Conservation (phyloP, 2,888 invertebrate genomes). For the Congeria kusceri region DNA sequence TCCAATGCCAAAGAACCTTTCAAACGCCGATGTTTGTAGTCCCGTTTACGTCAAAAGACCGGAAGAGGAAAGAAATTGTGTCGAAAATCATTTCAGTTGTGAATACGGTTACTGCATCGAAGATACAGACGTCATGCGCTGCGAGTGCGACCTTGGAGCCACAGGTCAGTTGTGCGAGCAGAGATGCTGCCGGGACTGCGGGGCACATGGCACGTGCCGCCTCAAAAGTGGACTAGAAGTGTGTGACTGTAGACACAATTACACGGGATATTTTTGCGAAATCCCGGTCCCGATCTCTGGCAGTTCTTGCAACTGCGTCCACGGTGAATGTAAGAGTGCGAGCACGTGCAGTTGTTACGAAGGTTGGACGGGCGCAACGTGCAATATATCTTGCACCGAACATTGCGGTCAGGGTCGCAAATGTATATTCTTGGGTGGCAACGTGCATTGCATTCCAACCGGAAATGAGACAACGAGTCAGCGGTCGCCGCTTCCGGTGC, state of each 20-base stretch:
- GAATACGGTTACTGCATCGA: too few species aligned
- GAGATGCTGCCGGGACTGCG: conserved; percentile 41
- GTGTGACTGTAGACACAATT: conserved; percentile 22
- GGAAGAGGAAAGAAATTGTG: too few species aligned
- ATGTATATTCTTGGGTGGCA: background rate
- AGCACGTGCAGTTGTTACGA: conserved; percentile 12
- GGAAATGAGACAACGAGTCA: background rate
- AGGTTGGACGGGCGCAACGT: conserved; percentile 28
- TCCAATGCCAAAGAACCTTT: too few species aligned
- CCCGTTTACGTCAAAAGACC: too few species aligned
- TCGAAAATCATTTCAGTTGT: too few species aligned
- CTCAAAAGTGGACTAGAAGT: background rate
- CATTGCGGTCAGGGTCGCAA: conserved; percentile 1
- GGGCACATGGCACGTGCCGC: conserved; percentile 22
- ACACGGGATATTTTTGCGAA: conserved; percentile 25
- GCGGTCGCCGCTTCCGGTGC: background rate
- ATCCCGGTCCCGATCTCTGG: too few species aligned
- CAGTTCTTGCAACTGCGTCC: background rate
- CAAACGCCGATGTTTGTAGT: too few species aligned
- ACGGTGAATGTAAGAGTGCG: background rate
- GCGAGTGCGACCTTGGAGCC: too few species aligned
- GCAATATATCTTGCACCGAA: conserved; percentile 20
- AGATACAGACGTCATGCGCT: too few species aligned
- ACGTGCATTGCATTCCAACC: too few species aligned
- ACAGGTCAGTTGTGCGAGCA: conserved; percentile 14